Percentiles rank a stretch among this genome's conserved stretches.
Evolutionary conservation across 1,140 invertebrate genomes (phyloP).

Genomic region (Acyrthosiphon pisum): DNA sequence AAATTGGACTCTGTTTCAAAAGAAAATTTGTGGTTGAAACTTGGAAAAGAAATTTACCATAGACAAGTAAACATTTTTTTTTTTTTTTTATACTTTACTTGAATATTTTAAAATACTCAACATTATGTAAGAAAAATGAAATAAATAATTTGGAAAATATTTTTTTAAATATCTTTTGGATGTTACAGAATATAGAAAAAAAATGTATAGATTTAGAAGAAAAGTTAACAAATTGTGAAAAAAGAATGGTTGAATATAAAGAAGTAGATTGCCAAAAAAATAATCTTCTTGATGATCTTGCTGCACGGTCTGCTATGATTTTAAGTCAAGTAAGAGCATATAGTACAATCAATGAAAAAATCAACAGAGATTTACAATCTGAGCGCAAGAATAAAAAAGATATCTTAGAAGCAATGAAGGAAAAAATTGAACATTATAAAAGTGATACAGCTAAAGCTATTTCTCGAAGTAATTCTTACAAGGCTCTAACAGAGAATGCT

Average conservation of each 20-base stretch:
- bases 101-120: too few relatives aligned
- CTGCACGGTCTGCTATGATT: slow-evolving; percentile 47
- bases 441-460: slow-evolving; percentile 34
- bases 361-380: slow-evolving; percentile 30
- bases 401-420: slow-evolving; percentile 35
- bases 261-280: slow-evolving; percentile 40
- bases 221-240: slow-evolving; percentile 45
- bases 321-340: slow-evolving; percentile 52
- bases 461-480: slow-evolving; percentile 46
- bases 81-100: neutral
- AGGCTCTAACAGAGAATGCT: slow-evolving; percentile 33
- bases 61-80: slow-evolving; percentile 36
- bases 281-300: slow-evolving; percentile 50
- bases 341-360: slow-evolving; percentile 49
- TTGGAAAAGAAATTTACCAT: slow-evolving; percentile 50
- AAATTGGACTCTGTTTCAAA: slow-evolving; percentile 53
- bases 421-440: slow-evolving; percentile 53
- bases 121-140: neutral
- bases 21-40: slow-evolving; percentile 54
- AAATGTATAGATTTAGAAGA: slow-evolving; percentile 51
- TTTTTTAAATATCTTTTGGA: neutral
- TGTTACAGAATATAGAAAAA: slow-evolving; percentile 50
- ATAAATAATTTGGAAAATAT: neutral
- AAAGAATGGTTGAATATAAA: slow-evolving; percentile 33
- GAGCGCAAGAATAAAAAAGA: slow-evolving; percentile 44